Evolutionary conservation across 2,113 vertebrate genomes (phyloP), one percentile per base, ranked within the genome.

Genomic region (Nyctereutes procyonoides): DNA sequence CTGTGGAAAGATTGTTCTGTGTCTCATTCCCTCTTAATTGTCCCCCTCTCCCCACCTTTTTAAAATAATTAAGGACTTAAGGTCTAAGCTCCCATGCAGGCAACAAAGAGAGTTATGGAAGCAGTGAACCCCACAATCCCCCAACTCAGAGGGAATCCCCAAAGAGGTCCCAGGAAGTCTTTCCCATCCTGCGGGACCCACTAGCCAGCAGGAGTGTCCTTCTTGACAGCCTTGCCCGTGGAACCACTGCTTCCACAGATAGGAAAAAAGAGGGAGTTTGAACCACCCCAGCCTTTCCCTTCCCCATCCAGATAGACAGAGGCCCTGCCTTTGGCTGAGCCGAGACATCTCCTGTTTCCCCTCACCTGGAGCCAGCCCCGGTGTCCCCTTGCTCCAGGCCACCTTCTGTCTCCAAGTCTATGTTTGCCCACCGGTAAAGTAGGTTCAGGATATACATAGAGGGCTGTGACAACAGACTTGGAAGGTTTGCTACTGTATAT

Each of bases 401-500:
- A 95, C 95, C 81, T 97, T 97, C 95, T 96, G 93, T 97, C 93
- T 97, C 83, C 94, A 93, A 95, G 95, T 96, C 91, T 88, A 51
- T 96, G 94, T 97, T 48, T 97, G 77, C 88, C 95, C 73, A 88
- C 86, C 94, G 80, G 67, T 96, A 87, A 93, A 95, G 80, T 95
- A 92, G 93, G 84, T 82, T 87, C 58, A 38, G 82, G 90, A 80
- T 92, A 24, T 53, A 16, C 3, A 12, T 84, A 87, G 92, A 97
- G 83, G 87, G 30, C 97, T 74, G 43, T 90, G 91, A 86, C 81
- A 56, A 93, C 95, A 96, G 96, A 96, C 67, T 16, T 30, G 74
- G 92, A 73, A 97, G 94, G 84, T 93, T 90, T n/a, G 60, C 88
- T 96, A 77, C 81, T 97, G 96, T 98, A 98, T 93, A 98, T 98